Evolutionary conservation across 2,888 invertebrate genomes (phyloP), one percentile per base, ranked within the genome.

Genomic region (Nomada lathburiana): DNA sequence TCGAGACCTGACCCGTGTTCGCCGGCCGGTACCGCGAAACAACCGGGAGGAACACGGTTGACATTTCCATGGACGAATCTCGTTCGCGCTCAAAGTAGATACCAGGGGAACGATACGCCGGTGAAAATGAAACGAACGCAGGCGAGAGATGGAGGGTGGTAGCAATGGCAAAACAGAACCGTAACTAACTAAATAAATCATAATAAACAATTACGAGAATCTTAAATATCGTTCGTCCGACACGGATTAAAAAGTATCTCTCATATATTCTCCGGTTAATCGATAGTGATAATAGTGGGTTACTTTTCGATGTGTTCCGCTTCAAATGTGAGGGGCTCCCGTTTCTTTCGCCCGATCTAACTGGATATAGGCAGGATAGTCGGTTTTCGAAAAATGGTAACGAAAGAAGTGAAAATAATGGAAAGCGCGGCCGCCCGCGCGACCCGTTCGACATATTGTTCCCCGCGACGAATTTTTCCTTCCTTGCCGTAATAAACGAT

Each of bases 401-500:
- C 2, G n/a, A 29, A 29, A 59, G 18, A 44, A 20, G 42, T 11
- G 23, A 57, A 20, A 26, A 69, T 13, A n/a, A 59, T 23, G 53
- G 18, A 55, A 18, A 20, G 55, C 68, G 16, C 20, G 4, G 2
- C 9, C 13, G 18, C 23, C 74, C 57, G 55, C 64, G 69, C 79
- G 65, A 69, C 72, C 72, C 77, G 77, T 79, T 75, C 75, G 70
- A 77, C 78, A 74, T 78, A 75, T 76, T 85, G 74, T 74, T 13
- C 26, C 57, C 57, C 29, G 47, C 52, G 70, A 71, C 70, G 36
- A 11, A 71, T 81, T 84, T 73, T 73, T 73, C 73, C 73, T 73
- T 73, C 73, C 78, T 76, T 85, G 80, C 84, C 70, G 79, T 80
- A 82, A 72, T 84, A 84, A 74, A 78, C 78, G 76, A 82, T 86